Evolutionary conservation across 2,888 invertebrate species (phyloP), one percentile per base, ranked within the genome.

Genomic region (Amphipoea lucens): DNA sequence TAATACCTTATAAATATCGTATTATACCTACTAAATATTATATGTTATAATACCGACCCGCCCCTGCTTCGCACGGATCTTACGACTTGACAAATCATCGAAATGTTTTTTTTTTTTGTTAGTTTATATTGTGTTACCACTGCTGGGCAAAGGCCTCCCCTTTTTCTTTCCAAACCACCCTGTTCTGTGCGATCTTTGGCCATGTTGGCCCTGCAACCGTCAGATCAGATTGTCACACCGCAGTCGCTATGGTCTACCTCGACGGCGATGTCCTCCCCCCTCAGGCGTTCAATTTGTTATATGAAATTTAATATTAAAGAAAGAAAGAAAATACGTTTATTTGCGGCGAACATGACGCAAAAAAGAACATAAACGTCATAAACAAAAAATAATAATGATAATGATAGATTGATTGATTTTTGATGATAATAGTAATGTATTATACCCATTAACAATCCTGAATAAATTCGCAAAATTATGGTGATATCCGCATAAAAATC

Each of bases 1-100:
- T 74, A 85, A 82, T 79, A 67, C 72, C 79, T 83, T 73, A 88
- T 84, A 78, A 87, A 89, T 84, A 88, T 79, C 63, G 40, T 72
- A 80, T 63, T 75, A 70, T 51, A 74, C 57, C 66, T 45, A 45
- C 45, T 45, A 45, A 45, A 45, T 74, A 71, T 54, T 36, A 29
- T 51, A 12, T 69, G 9, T 9, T 20, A 5, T 14, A 51, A 36
- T 36, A n/a, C 17, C 36, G 4, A 14, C 4, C 14, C 12, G 2
- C 6, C 36, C 36, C 23, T 51, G 17, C 5, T 23, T 54, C 3
- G 9, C 36, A 54, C 17, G n/a, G 40, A 17, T 54, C 23, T n/a
- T n/a, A 40, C 5, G 5, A 40, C 2, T 40, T 40, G 17, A 40
- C 40, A 54, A 40, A 54, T 54, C 17, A 17, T 14, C 1, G 4